Percentiles rank a stretch among this genome's conserved stretches.
Evolutionary conservation across 2,888 invertebrate genomes (phyloP).

Genomic region (Torymus tubicola): DNA sequence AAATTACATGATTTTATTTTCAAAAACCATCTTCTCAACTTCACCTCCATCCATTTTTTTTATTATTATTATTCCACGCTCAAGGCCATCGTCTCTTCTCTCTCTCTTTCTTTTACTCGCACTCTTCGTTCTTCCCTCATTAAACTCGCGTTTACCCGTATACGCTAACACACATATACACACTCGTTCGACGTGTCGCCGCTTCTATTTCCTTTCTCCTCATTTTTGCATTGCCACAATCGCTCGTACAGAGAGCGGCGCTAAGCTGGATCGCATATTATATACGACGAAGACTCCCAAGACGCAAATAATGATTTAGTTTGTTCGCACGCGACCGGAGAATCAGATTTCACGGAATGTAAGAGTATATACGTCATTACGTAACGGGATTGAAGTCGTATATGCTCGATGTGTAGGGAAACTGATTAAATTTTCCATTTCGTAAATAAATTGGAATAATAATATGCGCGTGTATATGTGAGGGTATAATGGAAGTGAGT

Average conservation of each 20-base stretch:
- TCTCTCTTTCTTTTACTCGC: too few species aligned
- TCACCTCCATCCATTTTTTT: too few species aligned
- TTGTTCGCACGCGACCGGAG: background rate
- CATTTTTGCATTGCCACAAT: background rate
- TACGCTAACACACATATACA: background rate
- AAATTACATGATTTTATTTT: too few species aligned
- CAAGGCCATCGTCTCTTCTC: too few species aligned
- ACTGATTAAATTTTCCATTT: background rate
- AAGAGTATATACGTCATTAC: background rate
- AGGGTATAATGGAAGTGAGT: too few species aligned
- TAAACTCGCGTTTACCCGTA: background rate
- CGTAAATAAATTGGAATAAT: background rate
- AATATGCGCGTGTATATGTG: background rate
- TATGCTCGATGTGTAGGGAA: background rate
- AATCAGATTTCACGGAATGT: conserved; percentile 24
- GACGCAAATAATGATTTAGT: conserved; percentile 28
- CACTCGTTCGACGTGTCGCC: background rate
- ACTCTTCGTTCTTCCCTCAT: background rate
- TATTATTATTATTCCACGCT: too few species aligned
- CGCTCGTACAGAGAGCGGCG: too few species aligned
- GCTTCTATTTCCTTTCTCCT: background rate
- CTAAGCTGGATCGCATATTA: conserved; percentile 25
- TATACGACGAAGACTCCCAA: background rate
- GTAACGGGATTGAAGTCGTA: too few species aligned
- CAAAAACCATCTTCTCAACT: too few species aligned